Conservation (phyloP, 2,797 vertebrate species). For the Sparus aurata region DNA sequence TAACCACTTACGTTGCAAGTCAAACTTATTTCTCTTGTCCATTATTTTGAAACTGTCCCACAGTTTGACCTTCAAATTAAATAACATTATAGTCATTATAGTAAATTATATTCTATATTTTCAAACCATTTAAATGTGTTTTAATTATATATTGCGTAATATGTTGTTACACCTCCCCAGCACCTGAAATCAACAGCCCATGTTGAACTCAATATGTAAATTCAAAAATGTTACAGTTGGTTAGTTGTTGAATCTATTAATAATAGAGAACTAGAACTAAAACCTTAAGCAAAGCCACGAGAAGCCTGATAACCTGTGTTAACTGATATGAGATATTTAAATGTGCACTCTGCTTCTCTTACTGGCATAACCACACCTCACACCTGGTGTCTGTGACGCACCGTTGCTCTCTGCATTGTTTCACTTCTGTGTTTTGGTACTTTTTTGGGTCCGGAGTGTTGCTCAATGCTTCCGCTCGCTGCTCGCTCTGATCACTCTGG, state of each 20-base stretch:
- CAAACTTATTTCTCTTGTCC: neutral
- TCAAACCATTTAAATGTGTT: neutral
- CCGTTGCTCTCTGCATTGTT: slow-evolving; percentile 57
- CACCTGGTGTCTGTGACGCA: slow-evolving; percentile 75
- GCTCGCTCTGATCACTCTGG: slow-evolving; percentile 55
- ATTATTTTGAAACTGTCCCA: neutral
- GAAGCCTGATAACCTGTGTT: slow-evolving; percentile 24
- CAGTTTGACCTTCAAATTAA: neutral
- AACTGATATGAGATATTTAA: slow-evolving; percentile 66
- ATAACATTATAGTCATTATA: neutral
- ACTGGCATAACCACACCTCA: slow-evolving; percentile 53
- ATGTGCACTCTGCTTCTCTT: slow-evolving; percentile 55
- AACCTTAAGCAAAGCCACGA: neutral
- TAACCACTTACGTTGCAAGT: neutral
- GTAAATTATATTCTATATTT: neutral
- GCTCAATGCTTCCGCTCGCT: slow-evolving; percentile 66
- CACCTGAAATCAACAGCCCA: slow-evolving; percentile 56
- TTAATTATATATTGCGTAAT: neutral
- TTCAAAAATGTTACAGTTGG: neutral
- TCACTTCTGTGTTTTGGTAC: slow-evolving; percentile 72
- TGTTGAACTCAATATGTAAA: slow-evolving; percentile 10
- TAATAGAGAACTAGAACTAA: neutral
- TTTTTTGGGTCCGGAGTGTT: slow-evolving; percentile 62
- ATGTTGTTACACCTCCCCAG: neutral
- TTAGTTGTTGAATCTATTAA: neutral